These are phyloP conservation scores for Physeter macrocephalus DNA, from an alignment of 2,113 vertebrate genomes.

Conservation along the genomic window DNA sequence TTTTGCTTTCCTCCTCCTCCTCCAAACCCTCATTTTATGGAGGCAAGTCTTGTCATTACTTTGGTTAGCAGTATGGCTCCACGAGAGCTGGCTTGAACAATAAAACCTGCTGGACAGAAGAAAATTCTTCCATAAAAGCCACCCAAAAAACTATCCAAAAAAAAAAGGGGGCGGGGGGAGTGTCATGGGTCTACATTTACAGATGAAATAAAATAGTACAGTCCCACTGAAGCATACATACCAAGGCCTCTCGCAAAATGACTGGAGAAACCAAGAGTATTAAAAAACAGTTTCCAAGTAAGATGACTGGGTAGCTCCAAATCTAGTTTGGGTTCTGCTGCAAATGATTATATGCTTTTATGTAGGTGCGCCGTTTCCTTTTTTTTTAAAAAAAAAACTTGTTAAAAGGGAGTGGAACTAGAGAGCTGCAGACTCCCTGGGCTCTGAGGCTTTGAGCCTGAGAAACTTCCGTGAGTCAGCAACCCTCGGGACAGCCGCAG, in stretches of 20 bases:
- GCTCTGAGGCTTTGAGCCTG: background rate
- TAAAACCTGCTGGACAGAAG: background rate
- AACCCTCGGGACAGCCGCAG: background rate
- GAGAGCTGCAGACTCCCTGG: background rate
- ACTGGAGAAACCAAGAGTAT: background rate
- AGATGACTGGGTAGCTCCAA: background rate
- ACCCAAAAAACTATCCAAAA: background rate
- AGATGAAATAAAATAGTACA: background rate
- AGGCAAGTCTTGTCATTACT: too few relatives aligned
- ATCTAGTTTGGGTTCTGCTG: background rate
- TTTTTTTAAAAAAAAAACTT: background rate
- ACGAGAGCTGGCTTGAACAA: rapidly evolving
- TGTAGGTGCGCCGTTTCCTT: background rate
- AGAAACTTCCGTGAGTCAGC: background rate
- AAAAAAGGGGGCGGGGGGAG: too few relatives aligned
- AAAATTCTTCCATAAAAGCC: background rate
- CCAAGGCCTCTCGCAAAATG: background rate
- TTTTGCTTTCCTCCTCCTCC: background rate
- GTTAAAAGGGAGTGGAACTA: background rate
- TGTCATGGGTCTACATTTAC: background rate
- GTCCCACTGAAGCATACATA: rapidly evolving
- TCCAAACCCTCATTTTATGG: background rate
- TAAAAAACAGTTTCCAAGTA: background rate
- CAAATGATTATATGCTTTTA: background rate
- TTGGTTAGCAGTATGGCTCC: background rate